These are phyloP conservation scores for Troglohyphantes excavatus DNA, from an alignment of 2,888 invertebrate genomes.

Conservation along the genomic window DNA sequence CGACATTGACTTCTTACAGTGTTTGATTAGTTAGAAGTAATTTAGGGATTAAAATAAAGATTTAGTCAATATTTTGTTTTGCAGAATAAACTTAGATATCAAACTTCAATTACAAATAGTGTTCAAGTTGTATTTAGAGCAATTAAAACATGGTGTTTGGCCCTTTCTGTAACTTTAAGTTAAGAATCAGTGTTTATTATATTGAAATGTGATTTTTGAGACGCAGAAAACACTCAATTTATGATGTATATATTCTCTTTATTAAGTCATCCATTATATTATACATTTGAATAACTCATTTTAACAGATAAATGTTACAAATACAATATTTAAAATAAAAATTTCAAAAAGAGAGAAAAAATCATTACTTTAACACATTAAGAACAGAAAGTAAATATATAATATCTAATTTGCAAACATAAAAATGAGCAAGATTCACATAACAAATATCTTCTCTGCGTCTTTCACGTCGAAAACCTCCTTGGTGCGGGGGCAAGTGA, in stretches of 20 bases:
- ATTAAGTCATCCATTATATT: not conserved
- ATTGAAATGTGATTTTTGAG: not conserved
- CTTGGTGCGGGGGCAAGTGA: constrained; percentile 96
- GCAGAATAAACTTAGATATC: too few relatives aligned
- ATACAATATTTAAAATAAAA: not conserved
- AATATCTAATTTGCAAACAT: constrained; percentile 5
- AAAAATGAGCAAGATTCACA: constrained; percentile 86
- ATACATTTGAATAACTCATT: not conserved
- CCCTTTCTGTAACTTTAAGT: too few relatives aligned
- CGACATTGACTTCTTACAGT: too few relatives aligned
- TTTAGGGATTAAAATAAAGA: too few relatives aligned
- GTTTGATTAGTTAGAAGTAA: too few relatives aligned
- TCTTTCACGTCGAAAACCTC: constrained; percentile 94
- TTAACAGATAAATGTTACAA: not conserved
- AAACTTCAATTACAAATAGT: too few relatives aligned
- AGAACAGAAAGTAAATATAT: constrained; percentile 7
- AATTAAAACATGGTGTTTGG: too few relatives aligned
- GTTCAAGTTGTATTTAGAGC: too few relatives aligned
- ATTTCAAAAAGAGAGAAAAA: not conserved
- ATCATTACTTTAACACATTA: not conserved
- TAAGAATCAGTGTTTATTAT: too few relatives aligned
- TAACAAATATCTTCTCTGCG: constrained; percentile 97
- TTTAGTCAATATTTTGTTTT: too few relatives aligned
- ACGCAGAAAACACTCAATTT: not conserved
- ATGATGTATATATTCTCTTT: not conserved